phyloP scores from a whole-genome alignment of 2,888 invertebrate genomes.

The Tineola bisselliella region DNA sequence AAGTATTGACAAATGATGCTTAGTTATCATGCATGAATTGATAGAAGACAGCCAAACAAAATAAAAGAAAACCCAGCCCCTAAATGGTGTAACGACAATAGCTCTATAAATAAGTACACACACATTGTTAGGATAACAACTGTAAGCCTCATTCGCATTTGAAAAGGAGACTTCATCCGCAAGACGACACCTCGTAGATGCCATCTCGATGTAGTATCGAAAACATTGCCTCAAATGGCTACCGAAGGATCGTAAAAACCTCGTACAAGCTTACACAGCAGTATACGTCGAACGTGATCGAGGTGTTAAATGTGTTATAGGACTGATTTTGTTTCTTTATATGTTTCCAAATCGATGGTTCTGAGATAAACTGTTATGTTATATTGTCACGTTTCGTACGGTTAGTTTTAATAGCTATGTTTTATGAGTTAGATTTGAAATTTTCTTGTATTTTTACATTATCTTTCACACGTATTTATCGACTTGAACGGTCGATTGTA shows the following conservation, averaged over 20 bases:
- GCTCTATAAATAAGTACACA: not conserved
- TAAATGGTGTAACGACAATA: not conserved
- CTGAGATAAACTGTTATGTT: constrained; percentile 1
- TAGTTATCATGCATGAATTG: no score
- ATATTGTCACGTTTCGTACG: not conserved
- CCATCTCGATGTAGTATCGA: not conserved
- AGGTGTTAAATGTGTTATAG: constrained; percentile 10
- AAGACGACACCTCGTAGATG: constrained; percentile 6
- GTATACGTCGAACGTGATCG: constrained; percentile 7
- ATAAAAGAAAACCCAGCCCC: not conserved
- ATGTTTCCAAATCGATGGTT: constrained; percentile 8
- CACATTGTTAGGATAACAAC: not conserved
- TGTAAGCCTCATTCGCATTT: constrained; percentile 3
- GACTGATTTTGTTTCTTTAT: constrained; percentile 11
- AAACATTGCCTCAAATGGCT: constrained; percentile 12
- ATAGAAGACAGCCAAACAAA: no score
- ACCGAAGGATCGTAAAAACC: constrained; percentile 7
- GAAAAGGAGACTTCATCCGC: constrained; percentile 2
- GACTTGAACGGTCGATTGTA: no score
- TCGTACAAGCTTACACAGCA: constrained; percentile 5
- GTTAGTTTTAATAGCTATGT: not conserved
- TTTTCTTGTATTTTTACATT: no score
- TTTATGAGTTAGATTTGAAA: not conserved
- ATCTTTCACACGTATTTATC: no score
- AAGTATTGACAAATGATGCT: no score